Evolutionary conservation across 2,888 invertebrate genomes (phyloP), one percentile per base, ranked within the genome.

Genomic region (Papilio demoleus): DNA sequence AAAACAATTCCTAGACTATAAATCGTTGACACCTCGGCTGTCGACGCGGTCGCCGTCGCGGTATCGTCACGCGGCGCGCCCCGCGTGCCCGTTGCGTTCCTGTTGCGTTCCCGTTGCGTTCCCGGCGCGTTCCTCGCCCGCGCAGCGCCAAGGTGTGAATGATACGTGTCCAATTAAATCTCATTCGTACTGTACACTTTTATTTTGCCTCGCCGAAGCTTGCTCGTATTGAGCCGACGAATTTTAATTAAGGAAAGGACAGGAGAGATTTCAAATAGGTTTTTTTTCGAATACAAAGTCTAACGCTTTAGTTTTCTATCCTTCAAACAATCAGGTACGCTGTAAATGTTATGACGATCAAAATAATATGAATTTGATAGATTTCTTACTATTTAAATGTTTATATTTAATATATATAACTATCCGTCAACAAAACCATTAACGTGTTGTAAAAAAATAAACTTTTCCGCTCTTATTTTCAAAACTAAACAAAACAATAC

Each of bases 1-100:
- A 73, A 78, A 86, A 84, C 83, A 83, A 87, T 87, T 85, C 82
- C 79, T 77, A 77, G 75, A 78, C 81, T 74, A 88, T 88, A 87
- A 89, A 86, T 86, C 82, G 82, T 74, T 81, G 77, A 75, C 82
- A 82, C 80, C 79, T 82, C 75, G 75, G 63, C 82, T 86, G 86
- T 85, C 86, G 82, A 80, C 84, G 65, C 73, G 69, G 65, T 62
- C 60, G 61, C 67, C 38, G 59, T 38, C 59, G 38, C 38, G 38
- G 19, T 38, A 59, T 38, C 36, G 31, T 31, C 58, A 36, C 19
- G 38, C 58, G 17, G 34, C 58, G 56, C 42, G 66, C 38, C 27
- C 72, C 31, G 66, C 45, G 62, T 68, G 70, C 71, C 74, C 78
- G 77, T 75, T 63, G 67, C 62, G 72, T 67, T 70, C 73, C 71